Base-by-base conservation (phyloP, 2,797 vertebrate species). In the Otolemur crassicaudatus region DNA sequence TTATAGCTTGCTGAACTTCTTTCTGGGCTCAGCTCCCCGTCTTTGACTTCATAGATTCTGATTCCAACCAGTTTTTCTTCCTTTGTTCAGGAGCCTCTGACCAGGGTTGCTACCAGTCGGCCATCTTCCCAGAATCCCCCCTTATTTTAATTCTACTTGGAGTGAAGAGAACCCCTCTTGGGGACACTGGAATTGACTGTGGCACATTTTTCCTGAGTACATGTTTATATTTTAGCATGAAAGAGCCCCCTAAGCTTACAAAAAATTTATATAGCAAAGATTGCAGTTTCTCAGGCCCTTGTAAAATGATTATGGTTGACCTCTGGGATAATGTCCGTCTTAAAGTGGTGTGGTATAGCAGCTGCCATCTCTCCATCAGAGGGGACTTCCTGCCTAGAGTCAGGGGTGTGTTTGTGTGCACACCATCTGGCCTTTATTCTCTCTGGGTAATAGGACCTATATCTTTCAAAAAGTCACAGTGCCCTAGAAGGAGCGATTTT, bases 141-240 rank as follows among this genome's bases (percentile, higher is more conserved):
- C n/a, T 98, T 97, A 82, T 94, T 96, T 96, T 97, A 94, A 94
- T 90, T 93, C 73, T 82, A 75, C 25, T 89, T 63, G 34, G 69
- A 96, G 87, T 96, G 95, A 96, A 90, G 93, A 87, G 95, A 96
- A 81, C 83, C 79, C 56, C 94, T 91, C 86, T 87, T 88, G 75
- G 96, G 95, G 96, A 87, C 89, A 91, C 90, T 96, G 91, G 97
- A 98, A 96, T 97, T 89, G 88, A 72, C 91, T 76, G 58, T 69
- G 83, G 77, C 95, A 96, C 94, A 94, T 96, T 96, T 76, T 91
- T 97, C 37, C 60, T 91, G 84, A 97, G 95, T 86, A 90, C 82
- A 56, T 96, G 90, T 96, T 97, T 98, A 76, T 93, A 94, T 97
- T 97, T 98, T 92, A 95, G 91, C 12, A 25, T 65, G 92, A 92